Percentiles rank a stretch among this genome's conserved stretches.
Conservation (phyloP, 2,113 vertebrate species). For the Gobius niger region DNA sequence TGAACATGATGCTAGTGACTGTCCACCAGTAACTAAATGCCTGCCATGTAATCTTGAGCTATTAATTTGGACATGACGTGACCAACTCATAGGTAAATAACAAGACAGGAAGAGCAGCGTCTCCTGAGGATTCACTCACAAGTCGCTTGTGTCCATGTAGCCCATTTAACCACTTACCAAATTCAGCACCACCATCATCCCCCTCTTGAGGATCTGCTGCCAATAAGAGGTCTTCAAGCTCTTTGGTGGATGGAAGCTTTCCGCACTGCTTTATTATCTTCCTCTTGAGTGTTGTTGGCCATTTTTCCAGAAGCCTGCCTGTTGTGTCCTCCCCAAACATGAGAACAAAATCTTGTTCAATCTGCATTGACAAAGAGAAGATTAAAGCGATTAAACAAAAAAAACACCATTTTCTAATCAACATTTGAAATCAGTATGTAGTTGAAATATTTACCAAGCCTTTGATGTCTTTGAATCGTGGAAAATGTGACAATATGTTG, state of each 20-base stretch:
- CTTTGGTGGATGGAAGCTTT: not conserved
- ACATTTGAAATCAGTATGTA: too few relatives aligned
- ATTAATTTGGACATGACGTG: too few relatives aligned
- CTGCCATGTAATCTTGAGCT: too few relatives aligned
- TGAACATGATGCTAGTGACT: too few relatives aligned
- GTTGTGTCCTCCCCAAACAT: conserved; percentile 22
- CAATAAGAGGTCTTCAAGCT: conserved; percentile 5
- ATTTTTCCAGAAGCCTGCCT: conserved; percentile 5
- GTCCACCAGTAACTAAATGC: too few relatives aligned
- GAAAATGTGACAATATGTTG: conserved; percentile 17
- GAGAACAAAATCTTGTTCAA: conserved; percentile 18
- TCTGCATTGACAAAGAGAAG: not conserved
- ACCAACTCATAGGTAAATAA: too few relatives aligned
- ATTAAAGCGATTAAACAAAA: not conserved
- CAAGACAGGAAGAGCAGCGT: too few relatives aligned
- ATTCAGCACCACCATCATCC: not conserved
- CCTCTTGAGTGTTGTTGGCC: conserved; percentile 12
- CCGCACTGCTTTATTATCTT: conserved; percentile 26
- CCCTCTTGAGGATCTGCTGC: conserved; percentile 9
- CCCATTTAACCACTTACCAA: not conserved
- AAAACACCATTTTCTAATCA: too few relatives aligned
- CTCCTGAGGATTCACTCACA: too few relatives aligned
- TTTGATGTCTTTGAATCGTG: conserved; percentile 22
- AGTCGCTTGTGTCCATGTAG: too few relatives aligned
- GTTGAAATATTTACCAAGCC: conserved; percentile 18